Evolutionary conservation across 2,113 vertebrate genomes (phyloP).

Genomic region (Euleptes europaea): DNA sequence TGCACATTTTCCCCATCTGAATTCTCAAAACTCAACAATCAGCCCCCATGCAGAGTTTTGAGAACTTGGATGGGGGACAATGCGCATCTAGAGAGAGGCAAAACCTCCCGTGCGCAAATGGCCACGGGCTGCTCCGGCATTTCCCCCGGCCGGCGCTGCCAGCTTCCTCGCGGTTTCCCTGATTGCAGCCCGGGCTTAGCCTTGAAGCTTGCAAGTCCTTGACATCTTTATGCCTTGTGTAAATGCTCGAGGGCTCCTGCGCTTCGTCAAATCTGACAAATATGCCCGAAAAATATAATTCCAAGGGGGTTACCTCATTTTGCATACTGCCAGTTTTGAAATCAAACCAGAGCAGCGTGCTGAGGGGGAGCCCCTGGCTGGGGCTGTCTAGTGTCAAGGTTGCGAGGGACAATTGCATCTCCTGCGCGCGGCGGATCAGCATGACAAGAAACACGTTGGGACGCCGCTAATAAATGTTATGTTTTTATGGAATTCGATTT

Average conservation of each 20-base stretch:
- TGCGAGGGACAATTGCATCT: constrained; percentile 16
- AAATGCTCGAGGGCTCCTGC: constrained; percentile 71
- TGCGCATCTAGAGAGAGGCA: no score
- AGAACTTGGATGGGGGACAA: no score
- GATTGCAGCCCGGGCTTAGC: constrained; percentile 31
- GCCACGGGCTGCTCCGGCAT: no score
- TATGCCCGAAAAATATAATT: constrained; percentile 64
- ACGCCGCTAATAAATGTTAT: constrained; percentile 50
- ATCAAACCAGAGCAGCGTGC: constrained; percentile 16
- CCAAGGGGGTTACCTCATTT: constrained; percentile 67
- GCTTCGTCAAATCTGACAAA: constrained; percentile 76
- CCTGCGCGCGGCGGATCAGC: constrained; percentile 26
- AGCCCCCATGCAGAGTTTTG: no score
- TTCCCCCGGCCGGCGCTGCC: neutral
- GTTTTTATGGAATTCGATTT: constrained; percentile 34
- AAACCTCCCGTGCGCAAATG: no score
- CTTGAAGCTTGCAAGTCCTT: constrained; percentile 58
- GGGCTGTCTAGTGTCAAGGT: constrained; percentile 13
- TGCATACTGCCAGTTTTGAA: constrained; percentile 35
- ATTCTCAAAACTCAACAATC: no score
- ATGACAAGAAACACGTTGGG: constrained; percentile 44
- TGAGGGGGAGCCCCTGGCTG: fast-evolving
- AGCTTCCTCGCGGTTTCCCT: neutral
- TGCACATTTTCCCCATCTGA: no score
- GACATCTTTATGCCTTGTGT: constrained; percentile 68